Conservation (phyloP, 1,140 invertebrate genomes). For the Drosophila eugracilis region DNA sequence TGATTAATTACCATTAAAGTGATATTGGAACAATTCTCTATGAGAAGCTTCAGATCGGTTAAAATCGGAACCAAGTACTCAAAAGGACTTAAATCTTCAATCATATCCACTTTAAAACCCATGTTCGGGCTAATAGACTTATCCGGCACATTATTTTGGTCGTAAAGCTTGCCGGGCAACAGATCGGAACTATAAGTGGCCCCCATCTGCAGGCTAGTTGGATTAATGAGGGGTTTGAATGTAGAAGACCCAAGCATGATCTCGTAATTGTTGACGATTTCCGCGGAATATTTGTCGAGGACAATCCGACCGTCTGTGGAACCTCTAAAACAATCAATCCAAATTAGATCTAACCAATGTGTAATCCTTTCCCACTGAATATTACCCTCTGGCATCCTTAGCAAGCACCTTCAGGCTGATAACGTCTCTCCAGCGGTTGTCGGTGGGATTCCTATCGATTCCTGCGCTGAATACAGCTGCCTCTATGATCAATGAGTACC, state of each 20-base stretch:
- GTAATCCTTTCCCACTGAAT: not conserved
- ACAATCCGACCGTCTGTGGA: constrained; percentile 53
- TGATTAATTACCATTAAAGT: constrained; percentile 39
- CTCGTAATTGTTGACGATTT: constrained; percentile 69
- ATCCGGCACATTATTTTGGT: constrained; percentile 40
- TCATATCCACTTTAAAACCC: constrained; percentile 71
- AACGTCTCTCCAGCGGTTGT: constrained; percentile 68
- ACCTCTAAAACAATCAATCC: constrained; percentile 25
- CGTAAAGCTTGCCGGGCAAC: constrained; percentile 53
- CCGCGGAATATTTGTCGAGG: constrained; percentile 55
- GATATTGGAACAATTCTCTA: constrained; percentile 4
- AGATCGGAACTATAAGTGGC: constrained; percentile 62
- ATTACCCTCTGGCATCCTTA: constrained; percentile 84
- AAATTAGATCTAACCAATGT: not conserved
- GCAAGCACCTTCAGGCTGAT: constrained; percentile 81
- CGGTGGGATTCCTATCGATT: constrained; percentile 64
- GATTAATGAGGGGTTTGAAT: constrained; percentile 63
- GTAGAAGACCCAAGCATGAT: constrained; percentile 53
- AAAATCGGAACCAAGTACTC: constrained; percentile 78
- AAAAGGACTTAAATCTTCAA: constrained; percentile 66
- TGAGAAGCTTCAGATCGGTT: constrained; percentile 59
- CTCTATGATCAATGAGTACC: constrained; percentile 58
- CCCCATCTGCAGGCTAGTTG: constrained; percentile 63
- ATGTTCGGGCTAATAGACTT: constrained; percentile 65
- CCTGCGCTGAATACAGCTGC: constrained; percentile 84